Evolutionary conservation across 2,888 invertebrate species (phyloP).

Genomic region (Melieria omissa): DNA sequence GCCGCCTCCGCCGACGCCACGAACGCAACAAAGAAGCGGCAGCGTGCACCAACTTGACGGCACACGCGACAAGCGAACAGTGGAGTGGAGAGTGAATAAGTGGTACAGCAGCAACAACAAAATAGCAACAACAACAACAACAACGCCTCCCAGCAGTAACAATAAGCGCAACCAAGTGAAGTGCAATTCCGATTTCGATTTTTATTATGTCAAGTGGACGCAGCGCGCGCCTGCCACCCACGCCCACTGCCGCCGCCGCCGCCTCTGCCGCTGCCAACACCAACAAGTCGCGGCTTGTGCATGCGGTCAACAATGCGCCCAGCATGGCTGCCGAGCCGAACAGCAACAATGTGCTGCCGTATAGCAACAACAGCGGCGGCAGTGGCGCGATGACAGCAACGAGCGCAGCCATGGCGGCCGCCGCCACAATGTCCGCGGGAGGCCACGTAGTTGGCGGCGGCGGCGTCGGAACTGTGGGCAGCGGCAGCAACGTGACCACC

Average conservation of each 20-base stretch:
- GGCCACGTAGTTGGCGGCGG: neutral
- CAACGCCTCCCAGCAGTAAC: conserved; percentile 2
- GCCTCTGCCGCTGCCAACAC: conserved; percentile 29
- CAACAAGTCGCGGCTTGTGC: conserved; percentile 18
- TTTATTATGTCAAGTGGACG: conserved; percentile 65
- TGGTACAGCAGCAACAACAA: neutral
- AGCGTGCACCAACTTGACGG: too few relatives aligned
- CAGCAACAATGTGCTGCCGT: conserved; percentile 57
- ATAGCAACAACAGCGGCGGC: conserved; percentile 32
- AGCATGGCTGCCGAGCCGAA: conserved; percentile 50
- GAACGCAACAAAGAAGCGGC: too few relatives aligned
- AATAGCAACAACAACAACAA: conserved; percentile 29
- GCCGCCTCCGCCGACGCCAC: neutral
- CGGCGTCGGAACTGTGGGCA: conserved; percentile 24
- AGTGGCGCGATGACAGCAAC: conserved; percentile 9
- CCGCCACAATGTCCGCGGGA: neutral
- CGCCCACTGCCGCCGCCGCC: conserved; percentile 57
- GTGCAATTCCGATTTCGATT: conserved; percentile 6
- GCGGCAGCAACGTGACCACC: conserved; percentile 36
- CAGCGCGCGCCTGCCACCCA: conserved; percentile 64
- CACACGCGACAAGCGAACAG: neutral
- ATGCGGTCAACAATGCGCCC: conserved; percentile 13
- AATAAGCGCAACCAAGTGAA: conserved; percentile 6
- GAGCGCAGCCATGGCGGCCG: too few relatives aligned
- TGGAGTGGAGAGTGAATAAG: neutral